phyloP scores from a whole-genome alignment of 2,113 vertebrate genomes.

The Rafetus swinhoei region DNA sequence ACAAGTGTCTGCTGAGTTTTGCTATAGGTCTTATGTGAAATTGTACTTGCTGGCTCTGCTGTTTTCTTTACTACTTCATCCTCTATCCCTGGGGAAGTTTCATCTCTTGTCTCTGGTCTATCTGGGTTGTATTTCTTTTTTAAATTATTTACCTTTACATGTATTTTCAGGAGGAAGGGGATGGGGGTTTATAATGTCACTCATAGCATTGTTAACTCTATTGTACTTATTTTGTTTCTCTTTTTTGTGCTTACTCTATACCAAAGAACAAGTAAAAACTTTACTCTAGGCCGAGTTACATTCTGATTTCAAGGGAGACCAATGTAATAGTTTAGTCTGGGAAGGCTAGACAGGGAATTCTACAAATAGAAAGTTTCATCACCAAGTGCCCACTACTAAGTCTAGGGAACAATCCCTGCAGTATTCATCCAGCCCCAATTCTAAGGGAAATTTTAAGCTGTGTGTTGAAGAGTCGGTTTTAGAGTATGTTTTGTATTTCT shows the following conservation, averaged over 20 bases:
- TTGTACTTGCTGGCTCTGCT: not conserved
- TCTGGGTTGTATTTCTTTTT: not conserved
- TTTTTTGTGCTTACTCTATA: not conserved
- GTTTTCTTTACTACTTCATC: not conserved
- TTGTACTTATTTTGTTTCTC: not conserved
- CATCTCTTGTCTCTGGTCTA: not conserved
- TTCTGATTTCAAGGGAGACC: not conserved
- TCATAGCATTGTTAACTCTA: not conserved
- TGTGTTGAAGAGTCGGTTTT: not conserved
- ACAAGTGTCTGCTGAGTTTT: not conserved
- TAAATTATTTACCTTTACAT: not conserved
- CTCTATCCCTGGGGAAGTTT: fast-evolving
- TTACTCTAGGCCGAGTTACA: not conserved
- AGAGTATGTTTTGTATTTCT: not conserved
- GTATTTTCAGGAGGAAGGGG: not conserved
- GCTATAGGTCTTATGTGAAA: not conserved
- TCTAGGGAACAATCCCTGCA: fast-evolving
- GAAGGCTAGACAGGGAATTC: not conserved
- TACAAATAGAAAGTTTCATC: not conserved
- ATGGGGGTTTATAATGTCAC: not conserved
- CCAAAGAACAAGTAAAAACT: not conserved
- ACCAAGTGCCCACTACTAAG: not conserved
- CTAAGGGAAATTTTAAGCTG: not conserved
- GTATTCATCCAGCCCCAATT: not conserved
- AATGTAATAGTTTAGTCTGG: not conserved